Base-by-base conservation (phyloP, 2,113 vertebrate genomes). In the Pimephales promelas region DNA sequence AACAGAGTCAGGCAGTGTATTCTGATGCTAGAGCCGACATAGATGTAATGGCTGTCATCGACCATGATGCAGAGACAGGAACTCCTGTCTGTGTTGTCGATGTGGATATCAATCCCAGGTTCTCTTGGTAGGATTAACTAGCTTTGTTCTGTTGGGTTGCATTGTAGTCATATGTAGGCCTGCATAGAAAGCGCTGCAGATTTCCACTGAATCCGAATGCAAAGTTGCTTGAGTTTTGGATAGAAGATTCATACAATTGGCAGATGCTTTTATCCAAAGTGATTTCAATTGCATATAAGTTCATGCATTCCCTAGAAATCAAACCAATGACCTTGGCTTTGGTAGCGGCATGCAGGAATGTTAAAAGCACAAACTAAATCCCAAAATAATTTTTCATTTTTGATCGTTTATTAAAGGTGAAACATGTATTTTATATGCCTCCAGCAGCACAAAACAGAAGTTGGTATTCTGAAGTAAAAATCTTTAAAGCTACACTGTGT, bases 41-140 rank as follows among this genome's bases (percentile, higher is more conserved):
- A 43, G 84, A 84, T 34, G n/a, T 85, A 7, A 13, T 85, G 45
- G 79, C 73, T 70, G 54, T 88, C 36, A 80, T 82, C 70, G 66
- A 76, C 31, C n/a, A 61, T 34, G 24, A 40, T 66, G 5, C 26
- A 75, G 78, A 56, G 40, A 56, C 45, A 20, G 82, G 81, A 7
- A 72, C 75, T 28, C 49, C 56, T 34, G 20, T 77, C 10, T 71
- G 43, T 84, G 43, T 36, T 70, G 34, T 79, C 3, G 59, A 79
- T 22, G 18, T 87, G 68, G 86, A 87, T 16, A 6, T 85, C 59
- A 45, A 52, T 52, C 57, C 66, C n/a, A 52, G 64, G 26, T 34
- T 26, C 45, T 47, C 74, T 43, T 49, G 83, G 83, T 85, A 83
- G 74, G 83, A 9, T 61, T 40, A 20, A 9, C 31, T 57, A 24